These are phyloP conservation scores for Enteromius unitaeniatus DNA, from an alignment of 2,797 vertebrate species.

Conservation along the genomic window DNA sequence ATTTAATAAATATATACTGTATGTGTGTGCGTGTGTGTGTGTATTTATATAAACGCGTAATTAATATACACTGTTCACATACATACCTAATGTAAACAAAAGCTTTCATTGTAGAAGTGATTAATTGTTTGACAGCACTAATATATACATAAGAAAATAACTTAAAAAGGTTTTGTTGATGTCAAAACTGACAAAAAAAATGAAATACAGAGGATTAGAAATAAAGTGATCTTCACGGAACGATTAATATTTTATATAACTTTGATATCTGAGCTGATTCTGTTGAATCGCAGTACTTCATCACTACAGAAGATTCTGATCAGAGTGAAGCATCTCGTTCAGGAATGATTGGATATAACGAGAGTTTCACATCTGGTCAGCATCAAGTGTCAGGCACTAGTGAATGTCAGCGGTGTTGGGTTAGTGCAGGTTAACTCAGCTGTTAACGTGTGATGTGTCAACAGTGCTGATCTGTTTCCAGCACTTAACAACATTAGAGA, in stretches of 20 bases:
- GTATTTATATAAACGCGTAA: too few species aligned
- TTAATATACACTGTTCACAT: too few species aligned
- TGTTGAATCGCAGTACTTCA: neutral
- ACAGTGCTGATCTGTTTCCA: conserved; percentile 10
- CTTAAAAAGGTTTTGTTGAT: neutral
- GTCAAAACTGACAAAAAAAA: neutral
- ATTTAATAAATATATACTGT: too few species aligned
- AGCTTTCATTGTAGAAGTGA: too few species aligned
- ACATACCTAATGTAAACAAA: too few species aligned
- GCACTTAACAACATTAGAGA: conserved; percentile 2
- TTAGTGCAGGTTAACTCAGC: neutral
- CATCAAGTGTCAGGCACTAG: neutral
- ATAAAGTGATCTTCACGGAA: neutral
- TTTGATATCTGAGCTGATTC: neutral
- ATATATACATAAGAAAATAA: too few species aligned
- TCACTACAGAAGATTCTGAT: neutral
- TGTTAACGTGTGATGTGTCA: neutral
- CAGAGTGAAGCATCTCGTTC: neutral
- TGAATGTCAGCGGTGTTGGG: neutral
- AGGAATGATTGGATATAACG: neutral
- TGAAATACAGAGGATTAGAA: neutral
- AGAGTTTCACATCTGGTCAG: neutral
- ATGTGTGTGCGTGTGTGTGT: too few species aligned
- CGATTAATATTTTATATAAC: neutral
- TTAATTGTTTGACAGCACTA: too few species aligned